phyloP scores from a whole-genome alignment of 1,140 invertebrate genomes.

The Lasioglossum baleicum region DNA sequence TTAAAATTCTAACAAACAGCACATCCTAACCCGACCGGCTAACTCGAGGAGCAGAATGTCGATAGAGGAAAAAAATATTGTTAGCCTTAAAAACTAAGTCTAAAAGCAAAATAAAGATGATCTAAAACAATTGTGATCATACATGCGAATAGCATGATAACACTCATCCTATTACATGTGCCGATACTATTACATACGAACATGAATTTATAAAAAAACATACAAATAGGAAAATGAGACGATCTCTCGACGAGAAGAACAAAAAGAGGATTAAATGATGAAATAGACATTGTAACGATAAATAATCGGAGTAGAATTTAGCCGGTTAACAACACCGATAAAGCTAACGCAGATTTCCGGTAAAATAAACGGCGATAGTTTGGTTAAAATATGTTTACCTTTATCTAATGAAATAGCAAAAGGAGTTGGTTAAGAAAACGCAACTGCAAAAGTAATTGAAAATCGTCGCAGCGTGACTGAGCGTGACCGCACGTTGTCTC shows the following conservation, averaged over 20 bases:
- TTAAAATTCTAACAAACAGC: neutral
- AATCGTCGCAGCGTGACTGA: slow-evolving; percentile 50
- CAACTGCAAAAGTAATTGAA: slow-evolving; percentile 43
- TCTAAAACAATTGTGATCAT: neutral
- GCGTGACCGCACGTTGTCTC: slow-evolving; percentile 67
- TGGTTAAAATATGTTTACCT: slow-evolving; percentile 14
- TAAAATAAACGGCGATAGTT: neutral
- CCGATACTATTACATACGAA: neutral
- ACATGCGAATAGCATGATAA: neutral
- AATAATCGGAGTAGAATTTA: neutral
- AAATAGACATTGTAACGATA: neutral
- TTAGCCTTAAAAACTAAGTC: neutral
- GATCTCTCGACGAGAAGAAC: neutral
- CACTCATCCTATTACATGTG: neutral
- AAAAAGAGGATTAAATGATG: neutral
- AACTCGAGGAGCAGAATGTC: neutral
- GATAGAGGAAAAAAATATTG: neutral
- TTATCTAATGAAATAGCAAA: slow-evolving; percentile 13
- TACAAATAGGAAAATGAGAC: neutral
- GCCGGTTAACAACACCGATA: neutral
- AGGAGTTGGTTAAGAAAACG: slow-evolving; percentile 19
- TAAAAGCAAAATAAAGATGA: neutral
- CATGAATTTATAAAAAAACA: neutral
- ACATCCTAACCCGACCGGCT: neutral
- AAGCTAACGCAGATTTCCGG: neutral